A percentile compares a stretch with the other conserved stretches of the same genome.
phyloP scores from a whole-genome alignment of 2,888 invertebrate species.

The Epinotia brunnichana region DNA sequence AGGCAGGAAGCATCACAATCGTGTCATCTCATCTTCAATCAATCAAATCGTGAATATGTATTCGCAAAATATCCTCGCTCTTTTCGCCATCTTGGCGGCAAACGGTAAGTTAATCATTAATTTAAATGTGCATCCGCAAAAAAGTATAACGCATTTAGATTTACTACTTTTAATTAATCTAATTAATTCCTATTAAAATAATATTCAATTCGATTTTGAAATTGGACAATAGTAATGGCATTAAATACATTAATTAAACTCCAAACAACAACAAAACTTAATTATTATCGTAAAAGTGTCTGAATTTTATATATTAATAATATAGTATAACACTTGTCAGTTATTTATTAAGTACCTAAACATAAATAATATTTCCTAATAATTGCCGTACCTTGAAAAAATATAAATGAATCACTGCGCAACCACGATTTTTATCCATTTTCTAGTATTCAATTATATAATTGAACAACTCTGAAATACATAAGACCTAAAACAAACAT shows the following conservation, averaged over 20 bases:
- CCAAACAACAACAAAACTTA: not conserved
- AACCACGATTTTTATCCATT: too few species aligned
- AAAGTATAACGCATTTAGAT: not conserved
- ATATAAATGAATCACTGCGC: too few species aligned
- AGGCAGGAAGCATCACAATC: conserved; percentile 69
- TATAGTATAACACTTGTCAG: too few species aligned
- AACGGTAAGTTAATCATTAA: conserved; percentile 65
- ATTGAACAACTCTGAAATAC: not conserved
- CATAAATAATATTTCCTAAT: not conserved
- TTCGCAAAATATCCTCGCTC: conserved; percentile 53
- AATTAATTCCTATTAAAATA: not conserved
- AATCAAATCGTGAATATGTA: conserved; percentile 60
- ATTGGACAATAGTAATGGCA: not conserved
- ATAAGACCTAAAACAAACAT: not conserved
- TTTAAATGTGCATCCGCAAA: not conserved
- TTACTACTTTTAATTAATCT: not conserved
- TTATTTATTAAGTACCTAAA: too few species aligned
- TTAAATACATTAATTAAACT: not conserved
- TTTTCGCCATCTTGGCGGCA: conserved; percentile 67
- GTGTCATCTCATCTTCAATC: conserved; percentile 49
- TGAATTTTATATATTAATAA: not conserved
- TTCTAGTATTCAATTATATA: not conserved
- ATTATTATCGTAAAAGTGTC: not conserved
- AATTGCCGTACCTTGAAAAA: not conserved
- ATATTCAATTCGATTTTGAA: not conserved